Conservation (phyloP, 2,113 vertebrate species). For the Corythornis vintsioides region DNA sequence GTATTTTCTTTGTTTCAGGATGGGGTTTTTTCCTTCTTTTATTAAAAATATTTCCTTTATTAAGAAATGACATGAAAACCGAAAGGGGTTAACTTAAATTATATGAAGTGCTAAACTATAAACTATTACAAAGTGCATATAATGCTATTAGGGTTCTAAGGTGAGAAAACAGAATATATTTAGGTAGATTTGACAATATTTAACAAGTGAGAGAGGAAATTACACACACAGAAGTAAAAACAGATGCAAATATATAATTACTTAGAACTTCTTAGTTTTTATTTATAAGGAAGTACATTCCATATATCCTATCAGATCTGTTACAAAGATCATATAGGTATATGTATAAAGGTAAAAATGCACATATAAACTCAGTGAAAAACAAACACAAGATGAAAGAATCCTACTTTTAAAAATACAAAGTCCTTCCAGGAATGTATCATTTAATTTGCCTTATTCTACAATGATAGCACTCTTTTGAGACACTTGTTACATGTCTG, state of each 20-base stretch:
- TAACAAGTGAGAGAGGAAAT: background rate
- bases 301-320: background rate
- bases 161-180: background rate
- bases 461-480: background rate
- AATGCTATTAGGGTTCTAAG: background rate
- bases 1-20: background rate
- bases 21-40: background rate
- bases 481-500: background rate
- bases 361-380: background rate
- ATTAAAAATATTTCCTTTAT: background rate
- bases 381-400: background rate
- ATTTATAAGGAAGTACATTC: background rate
- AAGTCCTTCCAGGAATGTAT: background rate
- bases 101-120: background rate
- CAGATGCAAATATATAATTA: background rate
- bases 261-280: background rate
- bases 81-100: background rate
- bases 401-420: background rate
- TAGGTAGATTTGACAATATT: background rate
- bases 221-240: background rate
- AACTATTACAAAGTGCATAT: background rate
- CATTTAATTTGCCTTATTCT: background rate
- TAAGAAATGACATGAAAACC: background rate
- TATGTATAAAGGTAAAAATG: too few species aligned
- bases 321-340: background rate